Base-by-base conservation (phyloP, 2,888 invertebrate species). In the Ornithoptera priamus region DNA sequence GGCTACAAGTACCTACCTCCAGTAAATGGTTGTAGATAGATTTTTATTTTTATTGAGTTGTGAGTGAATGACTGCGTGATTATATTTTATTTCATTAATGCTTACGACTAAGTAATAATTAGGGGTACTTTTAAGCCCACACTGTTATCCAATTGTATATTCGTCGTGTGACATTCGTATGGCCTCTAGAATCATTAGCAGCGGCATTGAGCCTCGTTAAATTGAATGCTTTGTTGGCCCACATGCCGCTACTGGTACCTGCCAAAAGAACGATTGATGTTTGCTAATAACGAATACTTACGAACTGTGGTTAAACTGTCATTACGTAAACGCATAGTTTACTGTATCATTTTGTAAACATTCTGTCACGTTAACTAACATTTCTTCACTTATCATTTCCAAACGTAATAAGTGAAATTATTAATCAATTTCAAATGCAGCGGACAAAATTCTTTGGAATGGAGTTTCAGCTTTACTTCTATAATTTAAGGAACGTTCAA, bases 121-220 rank as follows among this genome's bases (percentile, higher is more conserved):
- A 57, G 24, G 63, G 53, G 60, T 67, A 69, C 22, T 69, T 69
- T 70, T 77, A 79, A 81, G 76, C 77, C 77, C 72, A 78, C 77
- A 72, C 77, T 76, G 80, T 30, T 77, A 84, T 85, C 85, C 85
- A 87, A 89, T 90, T 87, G 84, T 83, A 81, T 86, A 85, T 88
- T 87, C 81, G 84, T 81, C 75, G 77, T 77, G 81, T 80, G 83
- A 81, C 87, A 86, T 83, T 89, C 88, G 80, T 88, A 79, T 75
- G 90, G 89, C 86, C 83, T 91, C 88, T 75, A 76, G 82, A 82
- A 84, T 84, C 84, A 83, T 84, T 84, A 83, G 82, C 81, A 83
- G 84, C 82, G 86, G 80, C 85, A 86, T 83, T 87, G 85, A 82
- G 77, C 76, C 80, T 83, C 75, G 80, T 84, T 84, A 82, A 81